Evolutionary conservation across 1,140 invertebrate genomes (phyloP), one percentile per base, ranked within the genome.

Genomic region (Paracyclopina nana): DNA sequence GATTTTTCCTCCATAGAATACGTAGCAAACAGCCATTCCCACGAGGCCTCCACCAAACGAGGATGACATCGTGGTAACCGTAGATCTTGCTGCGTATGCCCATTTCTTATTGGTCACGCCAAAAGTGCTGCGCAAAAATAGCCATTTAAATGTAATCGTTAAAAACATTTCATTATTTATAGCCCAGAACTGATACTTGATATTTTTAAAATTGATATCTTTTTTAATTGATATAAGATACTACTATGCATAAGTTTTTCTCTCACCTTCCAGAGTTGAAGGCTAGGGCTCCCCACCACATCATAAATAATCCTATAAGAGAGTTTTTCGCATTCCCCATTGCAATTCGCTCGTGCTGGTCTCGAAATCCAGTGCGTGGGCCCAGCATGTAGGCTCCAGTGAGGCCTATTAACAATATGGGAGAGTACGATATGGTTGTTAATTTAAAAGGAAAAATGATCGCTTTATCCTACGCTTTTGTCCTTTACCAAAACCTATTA

Each of bases 251-350:
- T n/a, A n/a, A n/a, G n/a, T n/a, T n/a, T n/a, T n/a, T 38, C n/a
- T 3, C 34, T 46, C 43, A 64, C 62, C 62, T 64, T 18, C 83
- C 84, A 42, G 82, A 86, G 62, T 90, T 90, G 57, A 88, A 90
- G 1, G 82, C 84, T 40, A 88, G 63, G 83, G 83, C 88, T 0
- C 82, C 83, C 80, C 83, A 88, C 85, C 85, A 92, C 5, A 91
- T 65, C 12, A 90, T 85, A 60, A 90, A 90, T 0, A 87, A 72
- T 0, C 86, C 86, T 71, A 90, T 77, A 16, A 87, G 75, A 4
- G 82, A 81, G 59, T 87, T 90, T 0, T 86, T 82, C 0, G 85
- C 84, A 60, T 78, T 80, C 1, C 84, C 85, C 52, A 88, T 66
- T 4, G 24, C 24, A 12, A 20, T 20, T 0, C 82, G 73, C 6